These are phyloP conservation scores for Scotopteryx bipunctaria DNA, from an alignment of 2,888 invertebrate species.

Conservation along the genomic window DNA sequence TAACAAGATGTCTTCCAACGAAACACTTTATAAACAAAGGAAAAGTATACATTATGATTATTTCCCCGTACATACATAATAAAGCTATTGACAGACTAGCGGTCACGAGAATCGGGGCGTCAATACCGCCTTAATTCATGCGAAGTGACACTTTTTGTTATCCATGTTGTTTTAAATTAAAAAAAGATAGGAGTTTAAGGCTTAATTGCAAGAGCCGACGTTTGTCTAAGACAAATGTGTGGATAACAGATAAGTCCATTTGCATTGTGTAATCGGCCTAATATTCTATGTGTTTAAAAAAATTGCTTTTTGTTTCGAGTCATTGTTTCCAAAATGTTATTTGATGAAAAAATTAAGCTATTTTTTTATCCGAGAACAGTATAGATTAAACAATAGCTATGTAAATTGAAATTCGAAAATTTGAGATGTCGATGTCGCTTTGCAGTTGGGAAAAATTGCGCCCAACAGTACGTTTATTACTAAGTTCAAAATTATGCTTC, in stretches of 20 bases:
- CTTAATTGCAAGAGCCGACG: constrained; percentile 40
- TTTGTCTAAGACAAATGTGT: constrained; percentile 50
- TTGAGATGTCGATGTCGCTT: no score
- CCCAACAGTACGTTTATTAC: no score
- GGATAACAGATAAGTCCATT: constrained; percentile 44
- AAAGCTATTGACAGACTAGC: constrained; percentile 49
- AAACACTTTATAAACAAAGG: constrained; percentile 23
- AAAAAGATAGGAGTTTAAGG: constrained; percentile 43
- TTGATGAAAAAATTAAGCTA: no score
- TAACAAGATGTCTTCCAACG: constrained; percentile 8
- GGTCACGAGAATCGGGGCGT: constrained; percentile 51
- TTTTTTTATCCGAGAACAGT: no score
- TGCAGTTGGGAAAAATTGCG: no score
- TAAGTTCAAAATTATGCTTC: no score
- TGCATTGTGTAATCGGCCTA: constrained; percentile 46
- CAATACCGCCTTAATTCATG: constrained; percentile 53
- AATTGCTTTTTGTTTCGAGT: no score
- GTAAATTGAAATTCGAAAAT: no score
- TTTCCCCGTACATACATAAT: constrained; percentile 40
- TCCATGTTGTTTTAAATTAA: constrained; percentile 53
- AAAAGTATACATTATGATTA: constrained; percentile 34
- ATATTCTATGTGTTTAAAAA: constrained; percentile 21
- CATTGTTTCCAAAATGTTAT: no score
- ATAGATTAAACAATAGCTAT: no score
- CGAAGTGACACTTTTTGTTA: constrained; percentile 53